These are phyloP conservation scores for Motacilla tschutschensis DNA, from an alignment of 2,113 vertebrate genomes.

Conservation along the genomic window DNA sequence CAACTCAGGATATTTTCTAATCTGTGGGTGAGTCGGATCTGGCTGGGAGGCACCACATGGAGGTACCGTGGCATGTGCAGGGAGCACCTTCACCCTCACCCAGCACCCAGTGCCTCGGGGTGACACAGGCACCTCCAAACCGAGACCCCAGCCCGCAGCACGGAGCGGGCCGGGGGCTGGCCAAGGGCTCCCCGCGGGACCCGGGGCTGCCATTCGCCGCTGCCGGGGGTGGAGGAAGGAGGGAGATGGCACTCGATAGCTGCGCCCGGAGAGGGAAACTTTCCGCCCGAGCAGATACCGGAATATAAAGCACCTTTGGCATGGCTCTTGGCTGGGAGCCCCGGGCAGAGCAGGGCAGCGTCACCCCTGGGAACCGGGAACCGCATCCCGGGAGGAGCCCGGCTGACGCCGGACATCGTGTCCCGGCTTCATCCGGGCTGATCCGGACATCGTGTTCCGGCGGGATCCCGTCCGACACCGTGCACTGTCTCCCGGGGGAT, in stretches of 20 bases:
- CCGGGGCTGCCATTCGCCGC: neutral
- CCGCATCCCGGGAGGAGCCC: too few relatives aligned
- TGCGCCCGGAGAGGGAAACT: neutral
- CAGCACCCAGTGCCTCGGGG: rapidly evolving
- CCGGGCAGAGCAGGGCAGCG: neutral
- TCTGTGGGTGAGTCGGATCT: rapidly evolving
- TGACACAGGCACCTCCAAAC: neutral
- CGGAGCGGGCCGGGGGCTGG: too few relatives aligned
- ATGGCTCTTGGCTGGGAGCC: neutral
- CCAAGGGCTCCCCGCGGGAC: neutral
- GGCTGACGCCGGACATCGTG: neutral
- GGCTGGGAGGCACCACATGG: rapidly evolving
- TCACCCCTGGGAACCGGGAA: neutral
- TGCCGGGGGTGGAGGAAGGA: neutral
- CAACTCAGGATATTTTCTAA: neutral
- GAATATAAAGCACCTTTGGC: neutral
- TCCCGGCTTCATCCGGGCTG: neutral
- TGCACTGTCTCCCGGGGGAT: too few relatives aligned
- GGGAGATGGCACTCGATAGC: neutral
- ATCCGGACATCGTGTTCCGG: rapidly evolving
- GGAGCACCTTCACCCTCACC: neutral
- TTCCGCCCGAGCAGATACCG: neutral
- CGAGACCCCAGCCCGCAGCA: neutral
- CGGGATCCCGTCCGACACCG: neutral
- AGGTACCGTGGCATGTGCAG: rapidly evolving